Base-by-base conservation (phyloP, 2,888 invertebrate genomes). In the Alentia gelatinosa region DNA sequence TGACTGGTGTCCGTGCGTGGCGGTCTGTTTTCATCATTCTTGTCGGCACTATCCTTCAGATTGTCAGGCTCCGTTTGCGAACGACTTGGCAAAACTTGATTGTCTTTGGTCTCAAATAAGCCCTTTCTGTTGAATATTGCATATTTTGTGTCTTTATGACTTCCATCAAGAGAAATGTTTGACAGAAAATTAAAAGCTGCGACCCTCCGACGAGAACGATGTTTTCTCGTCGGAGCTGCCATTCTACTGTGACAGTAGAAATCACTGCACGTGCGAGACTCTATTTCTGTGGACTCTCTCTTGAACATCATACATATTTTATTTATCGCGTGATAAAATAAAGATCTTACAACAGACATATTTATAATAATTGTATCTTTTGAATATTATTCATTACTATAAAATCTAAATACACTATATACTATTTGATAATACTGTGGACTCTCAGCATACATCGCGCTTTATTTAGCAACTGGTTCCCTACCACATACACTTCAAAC, bases 101-200 rank as follows among this genome's bases (percentile, higher is more conserved):
- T 74, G 15, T 74, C 68, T 79, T 90, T 90, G 30, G 47, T 26
- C 12, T 56, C 63, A 63, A 89, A 74, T 26, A 74, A 30, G 26
- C 90, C 90, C 63, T 86, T 90, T 30, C 83, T 84, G 23, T 90
- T 68, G n/a, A 89, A 91, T 39, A 91, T 91, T 23, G 90, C 91
- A 91, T 92, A 93, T 74, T 92, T 92, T 26, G 93, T 93, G 75
- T 93, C 93, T 50, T 88, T 63, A 68, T 93, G 93, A 47, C 88
- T 91, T 19, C 93, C 93, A 91, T 93, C 93, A 68, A 93, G 89
- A 9, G 93, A 93, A 35, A 93, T 93, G 74, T 93, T 93, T 4
- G 92, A 92, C 15, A 93, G 91, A 91, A 93, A 93, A 84, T 92
- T 91, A 26, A 92, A 83, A n/a, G 93, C 93, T 12, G 92, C 92